Evolutionary conservation across 1,140 invertebrate genomes (phyloP).

Genomic region (Anoplophora glabripennis): DNA sequence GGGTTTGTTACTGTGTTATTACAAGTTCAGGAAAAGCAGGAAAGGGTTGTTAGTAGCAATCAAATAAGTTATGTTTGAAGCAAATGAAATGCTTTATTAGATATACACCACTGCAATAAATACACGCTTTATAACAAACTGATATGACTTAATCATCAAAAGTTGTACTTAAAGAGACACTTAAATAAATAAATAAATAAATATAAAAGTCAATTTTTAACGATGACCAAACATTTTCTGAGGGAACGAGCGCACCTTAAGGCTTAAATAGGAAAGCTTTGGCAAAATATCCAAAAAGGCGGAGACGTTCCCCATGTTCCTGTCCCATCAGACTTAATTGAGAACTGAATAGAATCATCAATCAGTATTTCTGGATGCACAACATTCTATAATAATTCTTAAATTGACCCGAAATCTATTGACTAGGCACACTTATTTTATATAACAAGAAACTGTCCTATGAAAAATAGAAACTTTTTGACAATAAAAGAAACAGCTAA

Average conservation of each 20-base stretch:
- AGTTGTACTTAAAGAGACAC: slow-evolving; percentile 48
- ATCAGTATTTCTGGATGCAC: slow-evolving; percentile 33
- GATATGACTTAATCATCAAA: slow-evolving; percentile 51
- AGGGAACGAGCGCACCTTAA: neutral
- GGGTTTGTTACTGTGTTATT: too few species aligned
- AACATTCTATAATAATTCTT: slow-evolving; percentile 34
- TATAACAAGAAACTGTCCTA: slow-evolving; percentile 52
- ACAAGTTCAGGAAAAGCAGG: neutral
- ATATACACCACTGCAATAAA: slow-evolving; percentile 50
- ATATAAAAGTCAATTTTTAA: slow-evolving; percentile 37
- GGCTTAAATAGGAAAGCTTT: neutral
- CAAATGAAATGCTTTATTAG: slow-evolving; percentile 52
- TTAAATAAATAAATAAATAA: slow-evolving; percentile 42
- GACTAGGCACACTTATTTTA: slow-evolving; percentile 52
- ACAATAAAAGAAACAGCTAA: slow-evolving; percentile 47
- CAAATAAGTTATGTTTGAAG: slow-evolving; percentile 37
- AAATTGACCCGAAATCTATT: slow-evolving; percentile 51
- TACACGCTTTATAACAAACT: slow-evolving; percentile 51
- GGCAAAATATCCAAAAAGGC: neutral
- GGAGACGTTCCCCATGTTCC: slow-evolving; percentile 2
- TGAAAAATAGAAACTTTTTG: slow-evolving; percentile 51
- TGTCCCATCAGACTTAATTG: slow-evolving; percentile 7
- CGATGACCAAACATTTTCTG: slow-evolving; percentile 16
- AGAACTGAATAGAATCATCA: slow-evolving; percentile 2
- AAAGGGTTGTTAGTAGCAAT: neutral